phyloP scores from a whole-genome alignment of 2,113 vertebrate genomes.

The Pseudopipra pipra region DNA sequence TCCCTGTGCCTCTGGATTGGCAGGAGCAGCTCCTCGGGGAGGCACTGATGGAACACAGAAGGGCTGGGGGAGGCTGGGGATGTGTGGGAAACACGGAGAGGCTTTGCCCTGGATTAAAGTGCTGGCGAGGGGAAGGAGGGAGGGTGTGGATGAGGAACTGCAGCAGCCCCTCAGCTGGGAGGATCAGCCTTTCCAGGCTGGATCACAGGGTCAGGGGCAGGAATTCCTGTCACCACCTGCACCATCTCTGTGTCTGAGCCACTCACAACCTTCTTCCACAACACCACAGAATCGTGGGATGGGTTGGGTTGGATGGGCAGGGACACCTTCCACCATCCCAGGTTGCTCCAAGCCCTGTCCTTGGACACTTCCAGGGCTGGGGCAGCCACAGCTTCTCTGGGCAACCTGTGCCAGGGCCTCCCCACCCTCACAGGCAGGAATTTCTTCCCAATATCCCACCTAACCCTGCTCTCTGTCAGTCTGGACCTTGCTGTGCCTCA shows the following conservation, averaged over 20 bases:
- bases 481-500: not conserved
- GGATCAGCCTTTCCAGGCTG: not conserved
- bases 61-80: not conserved
- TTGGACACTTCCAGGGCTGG: not conserved
- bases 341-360: not conserved
- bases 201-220: not conserved
- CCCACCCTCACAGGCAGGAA: not conserved
- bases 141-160: not conserved
- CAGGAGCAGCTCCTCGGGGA: not conserved
- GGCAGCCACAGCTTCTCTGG: not conserved
- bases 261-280: fast-evolving
- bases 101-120: slow-evolving; percentile 38
- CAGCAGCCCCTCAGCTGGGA: not conserved
- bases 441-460: not conserved
- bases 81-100: not conserved
- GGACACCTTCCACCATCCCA: not conserved
- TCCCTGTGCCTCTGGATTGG: not conserved
- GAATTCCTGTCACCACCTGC: not conserved
- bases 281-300: not conserved
- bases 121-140: not conserved
- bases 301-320: not conserved
- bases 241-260: not conserved
- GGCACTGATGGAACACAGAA: not conserved
- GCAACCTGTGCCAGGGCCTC: not conserved
- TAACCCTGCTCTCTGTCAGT: not conserved